phyloP scores from a whole-genome alignment of 2,888 invertebrate species.

The Sarcophaga rosellei region DNA sequence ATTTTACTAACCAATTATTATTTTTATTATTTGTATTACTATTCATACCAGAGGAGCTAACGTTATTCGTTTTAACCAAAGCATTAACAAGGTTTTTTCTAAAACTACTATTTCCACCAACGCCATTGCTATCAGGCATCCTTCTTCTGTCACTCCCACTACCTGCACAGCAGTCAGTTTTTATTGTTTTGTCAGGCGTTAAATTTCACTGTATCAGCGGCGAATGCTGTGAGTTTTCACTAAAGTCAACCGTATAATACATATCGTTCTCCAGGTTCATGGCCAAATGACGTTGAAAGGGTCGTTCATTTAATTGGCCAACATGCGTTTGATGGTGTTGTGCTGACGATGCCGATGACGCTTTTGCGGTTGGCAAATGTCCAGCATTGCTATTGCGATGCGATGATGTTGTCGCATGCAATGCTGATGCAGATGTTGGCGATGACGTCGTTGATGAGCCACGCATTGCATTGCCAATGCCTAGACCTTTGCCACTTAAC shows the following conservation, averaged over 20 bases:
- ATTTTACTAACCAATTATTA: slow-evolving; percentile 77
- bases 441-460: slow-evolving; percentile 67
- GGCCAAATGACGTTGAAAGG: slow-evolving; percentile 83
- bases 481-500: slow-evolving; percentile 83
- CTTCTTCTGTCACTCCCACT: background rate
- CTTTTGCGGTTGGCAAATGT: slow-evolving; percentile 69
- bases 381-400: slow-evolving; percentile 69
- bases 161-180: slow-evolving; percentile 23
- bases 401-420: slow-evolving; percentile 68
- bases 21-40: slow-evolving; percentile 35
- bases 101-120: slow-evolving; percentile 13
- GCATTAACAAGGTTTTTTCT: slow-evolving; percentile 56
- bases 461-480: slow-evolving; percentile 68
- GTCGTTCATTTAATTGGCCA: slow-evolving; percentile 79
- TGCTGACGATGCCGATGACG: slow-evolving; percentile 69
- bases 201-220: slow-evolving; percentile 86
- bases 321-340: slow-evolving; percentile 67
- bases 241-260: slow-evolving; percentile 90
- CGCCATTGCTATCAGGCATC: background rate
- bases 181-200: slow-evolving; percentile 43
- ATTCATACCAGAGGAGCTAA: slow-evolving; percentile 48
- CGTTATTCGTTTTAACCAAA: slow-evolving; percentile 51
- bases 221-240: slow-evolving; percentile 87
- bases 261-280: slow-evolving; percentile 87
- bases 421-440: slow-evolving; percentile 56